Base-by-base conservation (phyloP, 2,888 invertebrate species). In the Selenia dentaria region DNA sequence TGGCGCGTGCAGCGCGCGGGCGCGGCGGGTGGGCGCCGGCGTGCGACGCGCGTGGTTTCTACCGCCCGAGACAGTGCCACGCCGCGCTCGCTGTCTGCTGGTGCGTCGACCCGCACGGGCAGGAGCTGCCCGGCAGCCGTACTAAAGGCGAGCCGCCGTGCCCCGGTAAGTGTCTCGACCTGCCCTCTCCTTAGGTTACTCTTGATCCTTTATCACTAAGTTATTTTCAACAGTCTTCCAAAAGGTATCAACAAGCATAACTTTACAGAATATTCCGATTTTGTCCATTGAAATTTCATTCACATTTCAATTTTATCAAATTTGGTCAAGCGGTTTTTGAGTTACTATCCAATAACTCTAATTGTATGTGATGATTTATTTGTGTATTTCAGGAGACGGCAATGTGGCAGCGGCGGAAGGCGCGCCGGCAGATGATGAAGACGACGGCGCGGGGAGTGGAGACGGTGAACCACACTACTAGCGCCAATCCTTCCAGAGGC, bases 91-190 rank as follows among this genome's bases (percentile, higher is more conserved):
- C 95, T 50, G 94, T 96, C 79, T 97, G 97, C 88, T 97, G 97
- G 97, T 97, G 97, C 90, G 97, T 97, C 60, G 97, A 97, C 90
- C 94, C 95, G 78, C 97, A 97, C 85, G 97, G 97, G 41, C 96
- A 95, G 31, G 97, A 97, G 88, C 94, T 94, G 70, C 93, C 96
- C 61, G 96, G 96, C 76, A 95, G 96, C 59, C 94, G 97, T 75
- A 95, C 95, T 92, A 94, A 78, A 94, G 96, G 81, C 51, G 77
- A 74, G 45, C 63, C 92, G 89, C 56, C 37, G 54, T 62, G 38
- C 43, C 16, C 39, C 11, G 36, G 25, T 25, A 3, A 25, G 25
- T 24, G 24, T 3, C 42, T 37, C 28, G 14, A 28, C 42, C 40
- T 11, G 12, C 25, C 18, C 31, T 18, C 18, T 2, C 4, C n/a